phyloP scores from a whole-genome alignment of 1,140 invertebrate genomes.

The Drosophila watanabei region DNA sequence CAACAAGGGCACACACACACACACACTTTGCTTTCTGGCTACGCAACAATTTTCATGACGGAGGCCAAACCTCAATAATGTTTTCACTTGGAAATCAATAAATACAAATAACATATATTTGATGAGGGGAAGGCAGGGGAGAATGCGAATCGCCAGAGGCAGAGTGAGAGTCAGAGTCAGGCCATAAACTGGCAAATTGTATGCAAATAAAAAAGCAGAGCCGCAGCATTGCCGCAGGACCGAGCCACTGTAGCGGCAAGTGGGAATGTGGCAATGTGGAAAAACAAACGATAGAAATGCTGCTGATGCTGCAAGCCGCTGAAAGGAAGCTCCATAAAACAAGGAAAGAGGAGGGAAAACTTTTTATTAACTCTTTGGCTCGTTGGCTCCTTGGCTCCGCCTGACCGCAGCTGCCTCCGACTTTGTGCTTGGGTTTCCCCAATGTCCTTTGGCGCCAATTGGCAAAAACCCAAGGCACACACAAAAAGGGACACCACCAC shows the following conservation, averaged over 20 bases:
- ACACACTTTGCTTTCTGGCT: slow-evolving; percentile 62
- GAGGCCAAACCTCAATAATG: slow-evolving; percentile 71
- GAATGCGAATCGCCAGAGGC: slow-evolving; percentile 23
- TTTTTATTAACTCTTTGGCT: slow-evolving; percentile 78
- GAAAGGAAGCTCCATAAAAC: slow-evolving; percentile 57
- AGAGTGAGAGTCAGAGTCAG: neutral
- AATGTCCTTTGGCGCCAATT: slow-evolving; percentile 55
- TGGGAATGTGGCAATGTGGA: slow-evolving; percentile 4
- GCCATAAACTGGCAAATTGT: slow-evolving; percentile 79
- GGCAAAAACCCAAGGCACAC: slow-evolving; percentile 33
- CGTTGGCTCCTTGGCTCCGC: slow-evolving; percentile 21
- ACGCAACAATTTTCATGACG: slow-evolving; percentile 43
- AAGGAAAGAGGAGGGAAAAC: slow-evolving; percentile 28
- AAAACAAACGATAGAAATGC: slow-evolving; percentile 54
- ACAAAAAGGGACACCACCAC: slow-evolving; percentile 15
- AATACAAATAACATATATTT: slow-evolving; percentile 81
- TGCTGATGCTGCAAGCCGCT: slow-evolving; percentile 65
- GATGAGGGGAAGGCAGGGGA: slow-evolving; percentile 7
- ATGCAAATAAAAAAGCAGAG: slow-evolving; percentile 76
- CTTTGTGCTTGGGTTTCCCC: slow-evolving; percentile 22
- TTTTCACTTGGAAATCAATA: slow-evolving; percentile 83
- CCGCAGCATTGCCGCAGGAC: slow-evolving; percentile 60
- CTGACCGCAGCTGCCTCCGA: slow-evolving; percentile 17
- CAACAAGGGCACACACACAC: slow-evolving; percentile 54
- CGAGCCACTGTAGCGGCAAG: slow-evolving; percentile 17